These are phyloP conservation scores for Pardosa pseudoannulata DNA, from an alignment of 2,888 invertebrate species.

Conservation along the genomic window DNA sequence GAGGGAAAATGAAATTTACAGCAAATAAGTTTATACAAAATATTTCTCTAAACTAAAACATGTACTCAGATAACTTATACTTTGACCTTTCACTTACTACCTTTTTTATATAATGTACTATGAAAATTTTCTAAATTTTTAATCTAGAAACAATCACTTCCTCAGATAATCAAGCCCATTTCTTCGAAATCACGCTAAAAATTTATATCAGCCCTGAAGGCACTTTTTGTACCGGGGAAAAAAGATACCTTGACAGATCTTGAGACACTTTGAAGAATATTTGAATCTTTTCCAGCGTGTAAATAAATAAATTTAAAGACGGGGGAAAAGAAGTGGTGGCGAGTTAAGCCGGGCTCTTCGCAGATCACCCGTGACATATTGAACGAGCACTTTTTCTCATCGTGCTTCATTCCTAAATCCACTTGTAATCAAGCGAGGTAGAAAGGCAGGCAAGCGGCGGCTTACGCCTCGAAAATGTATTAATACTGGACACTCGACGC, in stretches of 20 bases:
- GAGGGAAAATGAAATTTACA: too few relatives aligned
- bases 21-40: too few relatives aligned
- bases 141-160: not conserved
- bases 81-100: too few relatives aligned
- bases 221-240: not conserved
- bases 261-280: conserved; percentile 19
- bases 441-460: conserved; percentile 21
- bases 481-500: conserved; percentile 58
- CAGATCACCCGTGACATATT: conserved; percentile 22
- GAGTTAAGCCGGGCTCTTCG: conserved; percentile 16
- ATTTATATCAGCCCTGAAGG: not conserved
- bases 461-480: conserved; percentile 46
- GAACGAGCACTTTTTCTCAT: conserved; percentile 15
- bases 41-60: too few relatives aligned
- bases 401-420: conserved; percentile 34
- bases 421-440: conserved; percentile 45
- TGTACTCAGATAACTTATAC: too few relatives aligned
- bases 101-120: too few relatives aligned
- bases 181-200: not conserved
- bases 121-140: too few relatives aligned
- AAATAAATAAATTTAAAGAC: conserved; percentile 15
- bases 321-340: not conserved
- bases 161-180: not conserved
- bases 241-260: not conserved
- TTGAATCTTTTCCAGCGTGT: conserved; percentile 10